Evolutionary conservation across 2,888 invertebrate species (phyloP).

Genomic region (Brachynemurus nebulosus): DNA sequence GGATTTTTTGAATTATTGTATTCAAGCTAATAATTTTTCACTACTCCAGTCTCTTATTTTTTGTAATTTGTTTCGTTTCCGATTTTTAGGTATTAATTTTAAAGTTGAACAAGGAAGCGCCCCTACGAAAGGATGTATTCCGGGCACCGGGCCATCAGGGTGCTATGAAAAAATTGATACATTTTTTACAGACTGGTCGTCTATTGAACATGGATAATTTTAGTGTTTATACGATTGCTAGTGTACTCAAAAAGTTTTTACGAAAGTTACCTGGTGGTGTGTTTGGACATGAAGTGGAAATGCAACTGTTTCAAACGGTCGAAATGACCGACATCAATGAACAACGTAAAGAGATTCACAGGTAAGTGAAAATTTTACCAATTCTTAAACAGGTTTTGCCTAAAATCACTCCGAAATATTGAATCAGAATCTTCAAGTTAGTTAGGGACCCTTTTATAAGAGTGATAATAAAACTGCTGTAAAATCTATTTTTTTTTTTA

Average conservation of each 20-base stretch:
- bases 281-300: conserved; percentile 85
- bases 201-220: conserved; percentile 89
- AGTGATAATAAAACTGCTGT: no score
- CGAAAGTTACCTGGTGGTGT: conserved; percentile 94
- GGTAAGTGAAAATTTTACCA: conserved; percentile 56
- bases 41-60: no score
- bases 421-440: no score
- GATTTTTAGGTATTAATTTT: conserved; percentile 64
- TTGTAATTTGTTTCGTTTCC: neutral
- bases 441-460: no score
- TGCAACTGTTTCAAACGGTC: conserved; percentile 77
- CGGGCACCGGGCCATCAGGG: conserved; percentile 91
- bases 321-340: conserved; percentile 66
- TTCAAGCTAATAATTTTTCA: no score
- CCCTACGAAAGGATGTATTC: conserved; percentile 84
- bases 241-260: conserved; percentile 94
- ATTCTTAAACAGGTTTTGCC: no score
- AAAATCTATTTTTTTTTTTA: no score
- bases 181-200: conserved; percentile 78
- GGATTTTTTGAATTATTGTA: no score
- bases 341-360: conserved; percentile 84
- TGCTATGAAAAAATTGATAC: conserved; percentile 85
- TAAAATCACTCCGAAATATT: no score
- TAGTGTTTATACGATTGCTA: conserved; percentile 95
- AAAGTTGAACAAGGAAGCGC: conserved; percentile 90